These are phyloP conservation scores for Labeo calbasu DNA, from an alignment of 2,797 vertebrate species.

Conservation along the genomic window DNA sequence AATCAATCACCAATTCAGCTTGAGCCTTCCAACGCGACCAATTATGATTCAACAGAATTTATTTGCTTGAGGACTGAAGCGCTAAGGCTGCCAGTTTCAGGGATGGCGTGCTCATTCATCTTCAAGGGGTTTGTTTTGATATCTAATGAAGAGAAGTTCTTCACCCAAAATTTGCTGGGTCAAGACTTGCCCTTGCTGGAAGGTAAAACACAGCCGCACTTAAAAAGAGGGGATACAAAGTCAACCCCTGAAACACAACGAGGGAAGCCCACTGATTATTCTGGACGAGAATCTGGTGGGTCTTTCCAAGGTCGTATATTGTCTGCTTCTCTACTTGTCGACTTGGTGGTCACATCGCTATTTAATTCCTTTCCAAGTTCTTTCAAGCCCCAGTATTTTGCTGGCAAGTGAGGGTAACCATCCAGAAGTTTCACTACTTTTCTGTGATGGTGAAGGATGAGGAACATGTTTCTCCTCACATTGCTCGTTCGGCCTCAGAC, in stretches of 20 bases:
- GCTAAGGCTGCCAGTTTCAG: constrained; percentile 29
- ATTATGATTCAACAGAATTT: constrained; percentile 53
- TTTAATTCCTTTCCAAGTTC: constrained; percentile 55
- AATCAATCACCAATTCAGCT: constrained; percentile 50
- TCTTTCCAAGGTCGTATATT: constrained; percentile 42
- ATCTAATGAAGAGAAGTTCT: constrained; percentile 51
- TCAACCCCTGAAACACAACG: constrained; percentile 49
- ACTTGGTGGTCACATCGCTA: constrained; percentile 56
- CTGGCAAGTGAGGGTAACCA: constrained; percentile 40
- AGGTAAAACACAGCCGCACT: constrained; percentile 49
- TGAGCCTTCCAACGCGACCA: constrained; percentile 41
- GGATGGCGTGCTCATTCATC: constrained; percentile 22
- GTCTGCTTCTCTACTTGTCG: constrained; percentile 58
- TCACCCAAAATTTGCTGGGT: constrained; percentile 42
- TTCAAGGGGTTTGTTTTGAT: constrained; percentile 51
- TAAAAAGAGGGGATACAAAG: constrained; percentile 41
- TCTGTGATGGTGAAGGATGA: constrained; percentile 52
- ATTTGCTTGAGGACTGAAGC: constrained; percentile 46
- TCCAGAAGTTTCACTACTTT: constrained; percentile 24
- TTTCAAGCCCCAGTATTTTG: constrained; percentile 45
- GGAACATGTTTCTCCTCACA: constrained; percentile 45
- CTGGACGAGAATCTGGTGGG: constrained; percentile 51
- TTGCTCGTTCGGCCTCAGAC: constrained; percentile 33
- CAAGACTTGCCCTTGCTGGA: constrained; percentile 37
- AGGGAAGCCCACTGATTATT: constrained; percentile 58